Evolutionary conservation across 1,140 invertebrate genomes (phyloP).

Genomic region (Nasonia giraulti): DNA sequence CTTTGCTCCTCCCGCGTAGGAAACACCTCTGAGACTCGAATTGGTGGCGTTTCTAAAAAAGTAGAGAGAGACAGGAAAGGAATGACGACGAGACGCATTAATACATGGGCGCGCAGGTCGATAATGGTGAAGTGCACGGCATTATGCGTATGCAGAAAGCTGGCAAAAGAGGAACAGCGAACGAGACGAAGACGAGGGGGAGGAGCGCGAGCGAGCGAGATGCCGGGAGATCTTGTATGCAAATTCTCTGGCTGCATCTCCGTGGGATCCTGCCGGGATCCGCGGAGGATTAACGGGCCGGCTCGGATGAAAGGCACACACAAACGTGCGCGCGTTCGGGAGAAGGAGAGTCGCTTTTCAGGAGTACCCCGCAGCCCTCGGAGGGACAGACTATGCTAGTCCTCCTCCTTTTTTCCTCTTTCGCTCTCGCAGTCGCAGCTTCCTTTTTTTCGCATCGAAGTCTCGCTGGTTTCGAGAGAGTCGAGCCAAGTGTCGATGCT

Average conservation of each 20-base stretch:
- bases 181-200: slow-evolving; percentile 57
- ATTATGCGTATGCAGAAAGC: no score
- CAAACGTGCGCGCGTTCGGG: background rate
- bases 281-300: slow-evolving; percentile 74
- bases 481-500: slow-evolving; percentile 11
- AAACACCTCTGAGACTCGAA: no score
- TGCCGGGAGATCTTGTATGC: slow-evolving; percentile 74
- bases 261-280: slow-evolving; percentile 73
- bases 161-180: slow-evolving; percentile 46
- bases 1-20: slow-evolving; percentile 12
- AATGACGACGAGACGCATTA: background rate
- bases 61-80: no score
- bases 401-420: slow-evolving; percentile 37
- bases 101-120: slow-evolving; percentile 40
- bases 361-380: slow-evolving; percentile 36
- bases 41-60: background rate
- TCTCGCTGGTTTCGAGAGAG: slow-evolving; percentile 18
- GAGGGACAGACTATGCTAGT: slow-evolving; percentile 38
- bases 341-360: slow-evolving; percentile 46
- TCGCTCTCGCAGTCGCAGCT: slow-evolving; percentile 6
- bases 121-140: background rate
- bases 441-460: background rate
- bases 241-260: slow-evolving; percentile 74
- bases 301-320: slow-evolving; percentile 69
- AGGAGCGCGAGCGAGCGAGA: slow-evolving; percentile 62